Evolutionary conservation across 2,113 vertebrate species (phyloP).

Genomic region (Panthera leo): DNA sequence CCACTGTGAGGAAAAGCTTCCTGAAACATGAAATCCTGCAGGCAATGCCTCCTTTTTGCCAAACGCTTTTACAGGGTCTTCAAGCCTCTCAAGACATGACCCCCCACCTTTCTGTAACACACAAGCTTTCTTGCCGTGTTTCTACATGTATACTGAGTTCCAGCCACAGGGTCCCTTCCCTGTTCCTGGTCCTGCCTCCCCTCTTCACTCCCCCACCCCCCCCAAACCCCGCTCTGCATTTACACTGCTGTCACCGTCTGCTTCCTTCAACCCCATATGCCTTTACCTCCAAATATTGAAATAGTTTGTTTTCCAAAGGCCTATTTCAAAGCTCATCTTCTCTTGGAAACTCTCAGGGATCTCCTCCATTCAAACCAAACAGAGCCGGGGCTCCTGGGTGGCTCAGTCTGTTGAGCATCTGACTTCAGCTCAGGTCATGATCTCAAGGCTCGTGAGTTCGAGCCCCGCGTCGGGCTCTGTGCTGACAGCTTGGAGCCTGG

Average conservation of each 20-base stretch:
- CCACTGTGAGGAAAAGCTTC: background rate
- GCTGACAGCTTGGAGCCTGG: too few species aligned
- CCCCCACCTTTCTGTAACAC: background rate
- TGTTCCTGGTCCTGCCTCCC: background rate
- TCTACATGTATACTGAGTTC: background rate
- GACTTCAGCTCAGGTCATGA: too few species aligned
- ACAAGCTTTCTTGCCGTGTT: background rate
- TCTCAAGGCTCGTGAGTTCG: too few species aligned
- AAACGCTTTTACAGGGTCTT: background rate
- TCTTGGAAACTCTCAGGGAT: background rate
- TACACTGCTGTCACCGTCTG: background rate
- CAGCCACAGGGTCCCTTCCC: background rate
- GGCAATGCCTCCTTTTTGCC: background rate
- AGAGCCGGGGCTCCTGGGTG: background rate
- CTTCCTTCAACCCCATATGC: background rate
- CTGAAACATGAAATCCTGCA: background rate
- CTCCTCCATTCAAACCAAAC: background rate
- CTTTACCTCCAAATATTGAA: background rate
- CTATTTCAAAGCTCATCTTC: background rate
- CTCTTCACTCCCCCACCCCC: rapidly evolving
- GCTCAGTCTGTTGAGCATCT: too few species aligned
- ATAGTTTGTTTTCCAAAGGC: background rate
- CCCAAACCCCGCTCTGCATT: background rate
- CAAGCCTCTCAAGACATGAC: background rate
- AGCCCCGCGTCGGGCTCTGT: too few species aligned